Percentiles rank a stretch among this genome's conserved stretches.
phyloP scores from a whole-genome alignment of 1,140 invertebrate species.

The Galleria mellonella region DNA sequence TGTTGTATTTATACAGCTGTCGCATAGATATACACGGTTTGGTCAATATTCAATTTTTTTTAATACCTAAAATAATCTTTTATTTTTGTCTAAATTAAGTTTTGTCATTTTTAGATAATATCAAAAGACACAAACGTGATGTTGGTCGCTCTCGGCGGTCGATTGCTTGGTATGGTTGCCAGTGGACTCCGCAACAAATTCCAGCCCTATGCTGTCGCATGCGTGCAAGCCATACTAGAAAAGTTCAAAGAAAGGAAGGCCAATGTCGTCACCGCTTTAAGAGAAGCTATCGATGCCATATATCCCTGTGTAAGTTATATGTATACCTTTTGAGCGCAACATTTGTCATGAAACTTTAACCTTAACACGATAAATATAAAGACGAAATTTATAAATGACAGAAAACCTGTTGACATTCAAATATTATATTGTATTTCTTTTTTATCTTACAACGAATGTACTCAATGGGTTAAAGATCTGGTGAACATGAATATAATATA shows the following conservation, averaged over 20 bases:
- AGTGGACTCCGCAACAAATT: conserved; percentile 93
- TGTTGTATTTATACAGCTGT: too few species aligned
- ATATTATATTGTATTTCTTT: too few species aligned
- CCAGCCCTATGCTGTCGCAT: conserved; percentile 86
- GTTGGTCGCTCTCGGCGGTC: conserved; percentile 90
- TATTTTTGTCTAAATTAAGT: too few species aligned
- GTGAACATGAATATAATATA: too few species aligned
- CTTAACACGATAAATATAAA: too few species aligned
- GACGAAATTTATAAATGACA: too few species aligned
- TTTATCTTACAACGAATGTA: too few species aligned
- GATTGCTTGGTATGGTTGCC: conserved; percentile 89
- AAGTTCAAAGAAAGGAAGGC: conserved; percentile 99
- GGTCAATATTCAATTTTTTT: too few species aligned
- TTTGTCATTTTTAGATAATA: conserved; percentile 75
- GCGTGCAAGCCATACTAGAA: conserved; percentile 88
- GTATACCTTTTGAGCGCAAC: neutral
- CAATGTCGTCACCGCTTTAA: conserved; percentile 88
- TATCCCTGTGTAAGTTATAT: conserved; percentile 82
- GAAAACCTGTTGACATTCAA: too few species aligned
- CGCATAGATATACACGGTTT: too few species aligned
- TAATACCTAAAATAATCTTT: too few species aligned
- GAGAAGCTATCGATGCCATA: conserved; percentile 95
- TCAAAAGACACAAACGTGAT: conserved; percentile 97
- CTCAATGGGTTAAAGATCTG: too few species aligned
- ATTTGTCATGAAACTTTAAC: neutral